Evolutionary conservation across 2,113 vertebrate genomes (phyloP).

Genomic region (Chaenogobius annularis): DNA sequence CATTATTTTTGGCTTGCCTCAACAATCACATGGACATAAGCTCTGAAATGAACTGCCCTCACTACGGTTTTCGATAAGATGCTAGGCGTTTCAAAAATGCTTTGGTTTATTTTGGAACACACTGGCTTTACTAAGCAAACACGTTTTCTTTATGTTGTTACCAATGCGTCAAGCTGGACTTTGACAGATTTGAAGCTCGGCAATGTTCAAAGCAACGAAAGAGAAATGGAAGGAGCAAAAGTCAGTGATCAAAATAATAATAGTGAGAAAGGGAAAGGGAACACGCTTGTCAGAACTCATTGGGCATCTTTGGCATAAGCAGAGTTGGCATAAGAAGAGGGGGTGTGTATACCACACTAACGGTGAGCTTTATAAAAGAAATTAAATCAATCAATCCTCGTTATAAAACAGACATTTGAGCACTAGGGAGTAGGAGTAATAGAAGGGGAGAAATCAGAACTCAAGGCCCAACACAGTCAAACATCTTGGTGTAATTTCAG

Average conservation of each 20-base stretch:
- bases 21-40: too few species aligned
- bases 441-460: constrained; percentile 33
- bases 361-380: constrained; percentile 28
- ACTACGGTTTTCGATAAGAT: constrained; percentile 12
- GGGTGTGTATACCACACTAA: constrained; percentile 33
- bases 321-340: constrained; percentile 56
- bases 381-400: constrained; percentile 18
- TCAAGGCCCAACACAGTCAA: constrained; percentile 44
- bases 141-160: constrained; percentile 14
- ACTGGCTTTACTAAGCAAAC: constrained; percentile 29
- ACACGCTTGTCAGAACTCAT: constrained; percentile 57
- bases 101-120: constrained; percentile 13
- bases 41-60: constrained; percentile 13
- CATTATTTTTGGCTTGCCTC: too few species aligned
- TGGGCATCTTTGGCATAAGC: constrained; percentile 52
- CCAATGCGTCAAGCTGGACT: background rate
- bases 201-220: constrained; percentile 4
- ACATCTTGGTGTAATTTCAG: constrained; percentile 50
- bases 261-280: constrained; percentile 29
- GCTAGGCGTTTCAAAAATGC: constrained; percentile 1
- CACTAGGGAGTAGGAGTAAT: constrained; percentile 24
- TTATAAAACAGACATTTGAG: constrained; percentile 34
- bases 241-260: constrained; percentile 6
- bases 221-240: constrained; percentile 18
- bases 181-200: constrained; percentile 7